Conservation (phyloP, 2,888 invertebrate species). For the Synergus itoensis region DNA sequence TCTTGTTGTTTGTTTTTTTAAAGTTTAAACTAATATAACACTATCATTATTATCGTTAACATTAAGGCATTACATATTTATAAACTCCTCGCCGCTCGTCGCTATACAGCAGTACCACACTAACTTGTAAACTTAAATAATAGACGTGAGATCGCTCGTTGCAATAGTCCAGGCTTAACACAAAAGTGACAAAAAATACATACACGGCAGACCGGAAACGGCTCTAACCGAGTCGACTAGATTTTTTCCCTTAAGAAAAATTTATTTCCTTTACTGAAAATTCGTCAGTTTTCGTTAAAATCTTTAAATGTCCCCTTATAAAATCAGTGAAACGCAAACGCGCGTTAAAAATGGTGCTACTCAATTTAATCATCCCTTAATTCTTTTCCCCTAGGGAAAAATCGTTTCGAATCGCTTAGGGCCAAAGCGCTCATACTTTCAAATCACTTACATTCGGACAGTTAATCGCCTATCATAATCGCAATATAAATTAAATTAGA, state of each 20-base stretch:
- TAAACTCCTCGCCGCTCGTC: slow-evolving; percentile 72
- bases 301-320: background rate
- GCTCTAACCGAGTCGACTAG: slow-evolving; percentile 45
- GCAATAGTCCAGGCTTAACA: slow-evolving; percentile 74
- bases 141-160: slow-evolving; percentile 77
- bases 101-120: slow-evolving; percentile 73
- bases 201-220: slow-evolving; percentile 55
- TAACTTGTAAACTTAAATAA: slow-evolving; percentile 72
- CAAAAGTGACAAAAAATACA: slow-evolving; percentile 57
- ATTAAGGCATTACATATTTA: slow-evolving; percentile 78
- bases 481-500: slow-evolving; percentile 63
- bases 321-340: slow-evolving; percentile 4
- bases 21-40: slow-evolving; percentile 70
- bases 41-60: slow-evolving; percentile 76
- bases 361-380: background rate
- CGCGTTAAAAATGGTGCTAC: slow-evolving; percentile 20
- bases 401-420: slow-evolving; percentile 20
- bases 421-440: slow-evolving; percentile 39
- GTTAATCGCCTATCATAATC: slow-evolving; percentile 41
- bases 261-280: background rate
- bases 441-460: slow-evolving; percentile 34
- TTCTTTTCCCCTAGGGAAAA: background rate
- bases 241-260: slow-evolving; percentile 8
- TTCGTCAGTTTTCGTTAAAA: background rate
- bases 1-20: slow-evolving; percentile 28